These are phyloP conservation scores for Formicarius rufipectus DNA, from an alignment of 2,113 vertebrate genomes.

Conservation along the genomic window DNA sequence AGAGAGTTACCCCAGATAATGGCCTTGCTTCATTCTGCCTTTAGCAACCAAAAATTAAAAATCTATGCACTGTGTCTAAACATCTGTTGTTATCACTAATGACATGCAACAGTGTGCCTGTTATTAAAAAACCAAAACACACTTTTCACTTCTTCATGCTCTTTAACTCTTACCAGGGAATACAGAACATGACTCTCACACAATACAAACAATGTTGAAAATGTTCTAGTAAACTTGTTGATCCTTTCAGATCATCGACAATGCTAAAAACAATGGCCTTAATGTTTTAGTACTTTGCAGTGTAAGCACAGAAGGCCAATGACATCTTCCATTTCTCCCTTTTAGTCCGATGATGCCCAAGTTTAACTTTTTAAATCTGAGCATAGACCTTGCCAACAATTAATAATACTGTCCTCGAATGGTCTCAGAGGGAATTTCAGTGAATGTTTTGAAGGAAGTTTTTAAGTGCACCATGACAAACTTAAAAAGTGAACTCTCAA, in stretches of 20 bases:
- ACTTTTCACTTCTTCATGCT: neutral
- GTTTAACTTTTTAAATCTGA: slow-evolving; percentile 36
- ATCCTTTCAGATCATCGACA: neutral
- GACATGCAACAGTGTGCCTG: neutral
- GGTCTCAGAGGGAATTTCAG: neutral
- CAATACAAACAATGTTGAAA: neutral
- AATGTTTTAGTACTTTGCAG: neutral
- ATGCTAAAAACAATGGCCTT: neutral
- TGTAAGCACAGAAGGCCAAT: neutral
- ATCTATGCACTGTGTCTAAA: neutral
- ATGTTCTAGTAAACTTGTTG: neutral
- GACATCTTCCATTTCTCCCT: neutral
- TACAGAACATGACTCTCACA: neutral
- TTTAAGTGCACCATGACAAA: neutral
- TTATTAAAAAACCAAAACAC: neutral
- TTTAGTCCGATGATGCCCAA: slow-evolving; percentile 22
- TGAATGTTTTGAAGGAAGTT: neutral
- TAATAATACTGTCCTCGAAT: slow-evolving; percentile 8
- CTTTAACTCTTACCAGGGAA: neutral
- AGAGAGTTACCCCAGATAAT: neutral
- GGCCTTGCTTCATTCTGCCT: neutral
- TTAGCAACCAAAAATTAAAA: neutral
- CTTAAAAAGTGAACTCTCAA: neutral
- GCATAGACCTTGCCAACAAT: neutral
- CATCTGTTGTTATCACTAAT: neutral